These are phyloP conservation scores for Nematopogon swammerdamellus DNA, from an alignment of 2,888 invertebrate genomes.

Conservation along the genomic window DNA sequence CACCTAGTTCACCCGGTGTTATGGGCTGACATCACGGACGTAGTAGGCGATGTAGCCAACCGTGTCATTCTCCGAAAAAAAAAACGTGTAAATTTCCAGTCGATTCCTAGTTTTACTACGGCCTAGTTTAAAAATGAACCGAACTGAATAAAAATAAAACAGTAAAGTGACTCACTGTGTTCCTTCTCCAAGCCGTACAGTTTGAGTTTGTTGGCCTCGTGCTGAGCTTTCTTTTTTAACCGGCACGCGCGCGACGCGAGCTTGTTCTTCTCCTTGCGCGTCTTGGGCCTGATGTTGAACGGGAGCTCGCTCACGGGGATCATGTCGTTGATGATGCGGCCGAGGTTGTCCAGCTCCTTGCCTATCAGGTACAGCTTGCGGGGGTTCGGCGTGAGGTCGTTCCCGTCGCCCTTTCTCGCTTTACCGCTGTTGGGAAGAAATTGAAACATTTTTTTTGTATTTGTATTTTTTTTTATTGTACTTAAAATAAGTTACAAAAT, in stretches of 20 bases:
- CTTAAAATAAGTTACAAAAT: no score
- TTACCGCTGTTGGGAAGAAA: conserved; percentile 66
- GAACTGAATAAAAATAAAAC: no score
- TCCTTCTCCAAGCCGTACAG: conserved; percentile 90
- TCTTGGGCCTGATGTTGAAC: conserved; percentile 83
- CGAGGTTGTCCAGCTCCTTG: conserved; percentile 86
- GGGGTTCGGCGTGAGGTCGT: conserved; percentile 94
- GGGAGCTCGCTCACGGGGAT: conserved; percentile 92
- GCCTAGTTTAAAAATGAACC: no score
- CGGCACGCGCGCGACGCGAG: conserved; percentile 95
- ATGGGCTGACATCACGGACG: no score
- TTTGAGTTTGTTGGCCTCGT: conserved; percentile 97
- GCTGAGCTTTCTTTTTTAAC: conserved; percentile 97
- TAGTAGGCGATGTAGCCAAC: no score
- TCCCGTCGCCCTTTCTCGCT: conserved; percentile 95
- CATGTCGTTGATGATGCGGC: conserved; percentile 92
- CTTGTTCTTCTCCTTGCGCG: conserved; percentile 98
- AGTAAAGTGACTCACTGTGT: conserved; percentile 70
- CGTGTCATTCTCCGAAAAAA: no score
- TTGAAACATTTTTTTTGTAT: background rate
- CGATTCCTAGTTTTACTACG: no score
- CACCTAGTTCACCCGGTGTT: no score
- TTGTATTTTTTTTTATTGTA: no score
- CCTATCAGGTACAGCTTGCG: conserved; percentile 88
- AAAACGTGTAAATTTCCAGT: no score